Base-by-base conservation (phyloP, 2,113 vertebrate species). In the Cyanocitta stelleri region DNA sequence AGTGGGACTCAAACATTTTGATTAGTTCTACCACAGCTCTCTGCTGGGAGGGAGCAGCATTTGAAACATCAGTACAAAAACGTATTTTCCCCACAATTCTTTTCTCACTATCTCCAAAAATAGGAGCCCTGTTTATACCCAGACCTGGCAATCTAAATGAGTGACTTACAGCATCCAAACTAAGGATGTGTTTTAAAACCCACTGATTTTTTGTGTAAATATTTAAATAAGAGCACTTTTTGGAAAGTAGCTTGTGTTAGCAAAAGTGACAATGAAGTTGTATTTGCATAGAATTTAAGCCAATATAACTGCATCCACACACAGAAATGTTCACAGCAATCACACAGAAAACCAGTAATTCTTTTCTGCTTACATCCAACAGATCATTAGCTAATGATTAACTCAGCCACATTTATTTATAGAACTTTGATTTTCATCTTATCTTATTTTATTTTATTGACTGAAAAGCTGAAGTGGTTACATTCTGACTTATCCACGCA, bases 311-410 rank as follows among this genome's bases (percentile, higher is more conserved):
- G 63, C 39, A 77, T 56, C 81, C 75, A 84, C 79, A 56, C 55
- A 64, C 22, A 44, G 52, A 82, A 79, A 63, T 3, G 7, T 51
- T 52, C 93, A 71, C 35, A 81, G 83, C 61, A 80, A 62, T 51
- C 67, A 59, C 81, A 80, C 43, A 62, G 92, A 77, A 84, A 59
- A 59, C 41, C 44, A 67, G 64, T 33, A 78, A 87, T 78, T 64
- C n/a, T 52, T 86, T 66, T 44, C 90, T 87, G 83, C 90, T 73
- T 52, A 27, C 46, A 84, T 83, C 67, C 76, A 94, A 73, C 33
- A 91, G 55, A 89, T 89, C 81, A 94, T 90, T 92, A 83, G 77
- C 74, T 96, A 90, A 85, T 82, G 61, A 92, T 93, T 90, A 94
- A 84, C 73, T 74, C 49, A 9, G 41, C 44, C 37, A 1, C 44